These are phyloP conservation scores for Trissonchulus latispiculum DNA, from an alignment of 2,888 invertebrate genomes.

Conservation along the genomic window DNA sequence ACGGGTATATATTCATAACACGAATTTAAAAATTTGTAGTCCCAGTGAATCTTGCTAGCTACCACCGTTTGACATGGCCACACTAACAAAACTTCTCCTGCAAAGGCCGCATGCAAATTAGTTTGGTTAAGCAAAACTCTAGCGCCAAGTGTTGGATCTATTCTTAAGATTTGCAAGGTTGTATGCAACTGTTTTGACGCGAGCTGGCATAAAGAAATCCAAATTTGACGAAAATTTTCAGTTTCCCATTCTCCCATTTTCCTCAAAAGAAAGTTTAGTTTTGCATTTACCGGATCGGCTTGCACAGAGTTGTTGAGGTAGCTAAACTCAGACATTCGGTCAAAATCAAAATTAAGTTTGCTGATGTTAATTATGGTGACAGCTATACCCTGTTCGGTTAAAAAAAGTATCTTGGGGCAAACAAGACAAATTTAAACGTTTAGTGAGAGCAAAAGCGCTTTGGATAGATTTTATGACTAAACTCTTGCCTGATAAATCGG, in stretches of 20 bases:
- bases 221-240: not conserved
- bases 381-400: not conserved
- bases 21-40: not conserved
- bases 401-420: not conserved
- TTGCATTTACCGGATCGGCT: not conserved
- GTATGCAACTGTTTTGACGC: not conserved
- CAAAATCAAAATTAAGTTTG: no score
- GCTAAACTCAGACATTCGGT: no score
- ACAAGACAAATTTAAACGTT: not conserved
- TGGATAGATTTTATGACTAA: not conserved
- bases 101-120: not conserved
- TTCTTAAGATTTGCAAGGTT: not conserved
- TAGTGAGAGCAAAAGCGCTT: not conserved
- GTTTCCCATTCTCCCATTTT: not conserved
- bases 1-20: not conserved
- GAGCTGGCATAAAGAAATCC: not conserved
- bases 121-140: not conserved
- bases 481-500: not conserved
- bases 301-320: not conserved
- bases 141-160: not conserved
- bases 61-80: not conserved
- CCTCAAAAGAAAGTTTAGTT: not conserved
- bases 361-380: not conserved
- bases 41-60: not conserved
- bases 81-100: not conserved